phyloP scores from a whole-genome alignment of 2,888 invertebrate species.

The Drosophila sordidapex region DNA sequence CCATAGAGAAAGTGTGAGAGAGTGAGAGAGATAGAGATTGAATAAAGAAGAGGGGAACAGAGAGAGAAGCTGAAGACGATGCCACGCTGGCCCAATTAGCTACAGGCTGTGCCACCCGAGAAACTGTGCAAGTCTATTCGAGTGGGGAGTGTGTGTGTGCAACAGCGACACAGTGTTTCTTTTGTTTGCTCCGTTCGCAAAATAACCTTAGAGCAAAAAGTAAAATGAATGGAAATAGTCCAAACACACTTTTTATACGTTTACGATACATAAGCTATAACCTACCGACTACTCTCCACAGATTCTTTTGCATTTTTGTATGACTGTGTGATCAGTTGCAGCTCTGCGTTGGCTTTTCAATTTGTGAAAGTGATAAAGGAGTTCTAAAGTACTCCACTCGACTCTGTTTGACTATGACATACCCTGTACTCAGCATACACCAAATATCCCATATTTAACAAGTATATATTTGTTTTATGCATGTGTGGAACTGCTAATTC shows the following conservation, averaged over 20 bases:
- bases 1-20: neutral
- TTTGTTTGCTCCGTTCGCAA: conserved; percentile 6
- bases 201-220: neutral
- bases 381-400: neutral
- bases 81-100: conserved; percentile 69
- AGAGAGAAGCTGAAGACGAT: conserved; percentile 34
- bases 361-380: neutral
- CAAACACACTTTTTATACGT: neutral
- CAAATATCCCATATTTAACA: neutral
- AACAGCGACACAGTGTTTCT: conserved; percentile 1
- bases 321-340: neutral
- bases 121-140: conserved; percentile 17
- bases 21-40: neutral
- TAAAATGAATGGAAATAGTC: neutral
- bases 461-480: neutral
- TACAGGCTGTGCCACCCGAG: conserved; percentile 52
- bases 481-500: no score
- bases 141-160: conserved; percentile 7
- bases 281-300: neutral
- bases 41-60: no score
- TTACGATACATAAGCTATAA: neutral
- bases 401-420: neutral
- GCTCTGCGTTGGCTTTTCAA: neutral
- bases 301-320: neutral
- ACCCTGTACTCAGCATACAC: neutral